These are phyloP conservation scores for Ophion slaviceki DNA, from an alignment of 2,888 invertebrate genomes.

Conservation along the genomic window DNA sequence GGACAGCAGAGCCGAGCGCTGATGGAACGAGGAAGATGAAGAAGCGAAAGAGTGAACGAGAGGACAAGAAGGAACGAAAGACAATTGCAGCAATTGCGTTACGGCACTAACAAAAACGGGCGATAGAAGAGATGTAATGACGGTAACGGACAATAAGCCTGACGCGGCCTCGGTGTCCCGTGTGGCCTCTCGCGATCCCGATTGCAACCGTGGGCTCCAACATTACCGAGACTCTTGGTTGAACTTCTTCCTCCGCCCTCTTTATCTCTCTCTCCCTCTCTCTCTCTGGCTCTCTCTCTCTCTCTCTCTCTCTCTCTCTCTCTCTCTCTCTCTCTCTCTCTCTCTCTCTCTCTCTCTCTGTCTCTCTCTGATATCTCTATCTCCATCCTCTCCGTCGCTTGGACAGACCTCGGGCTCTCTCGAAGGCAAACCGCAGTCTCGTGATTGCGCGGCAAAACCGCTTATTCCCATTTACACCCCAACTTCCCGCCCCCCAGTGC, in stretches of 20 bases:
- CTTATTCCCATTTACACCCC: conserved; percentile 76
- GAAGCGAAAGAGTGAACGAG: conserved; percentile 19
- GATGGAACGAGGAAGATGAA: conserved; percentile 9
- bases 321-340: background rate
- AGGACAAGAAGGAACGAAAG: conserved; percentile 48
- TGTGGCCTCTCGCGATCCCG: conserved; percentile 50
- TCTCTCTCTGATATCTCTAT: conserved; percentile 6
- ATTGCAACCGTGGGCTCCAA: conserved; percentile 41
- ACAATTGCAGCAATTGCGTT: conserved; percentile 64
- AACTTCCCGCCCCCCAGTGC: conserved; percentile 16
- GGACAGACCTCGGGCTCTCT: conserved; percentile 49
- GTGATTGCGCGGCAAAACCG: conserved; percentile 75
- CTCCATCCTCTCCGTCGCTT: conserved; percentile 9
- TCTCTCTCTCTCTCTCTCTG: conserved; percentile 36
- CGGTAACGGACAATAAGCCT: conserved; percentile 63
- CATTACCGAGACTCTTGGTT: conserved; percentile 30
- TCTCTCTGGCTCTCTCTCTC: conserved; percentile 19
- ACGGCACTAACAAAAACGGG: conserved; percentile 65
- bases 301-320: conserved; percentile 1
- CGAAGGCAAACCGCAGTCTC: conserved; percentile 74
- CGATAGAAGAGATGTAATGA: conserved; percentile 61
- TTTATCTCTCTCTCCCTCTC: conserved; percentile 8
- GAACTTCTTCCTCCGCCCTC: background rate
- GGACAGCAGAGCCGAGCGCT: background rate
- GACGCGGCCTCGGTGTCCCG: conserved; percentile 52